Conservation (phyloP, 2,888 invertebrate genomes). For the Pyrgus malvae region DNA sequence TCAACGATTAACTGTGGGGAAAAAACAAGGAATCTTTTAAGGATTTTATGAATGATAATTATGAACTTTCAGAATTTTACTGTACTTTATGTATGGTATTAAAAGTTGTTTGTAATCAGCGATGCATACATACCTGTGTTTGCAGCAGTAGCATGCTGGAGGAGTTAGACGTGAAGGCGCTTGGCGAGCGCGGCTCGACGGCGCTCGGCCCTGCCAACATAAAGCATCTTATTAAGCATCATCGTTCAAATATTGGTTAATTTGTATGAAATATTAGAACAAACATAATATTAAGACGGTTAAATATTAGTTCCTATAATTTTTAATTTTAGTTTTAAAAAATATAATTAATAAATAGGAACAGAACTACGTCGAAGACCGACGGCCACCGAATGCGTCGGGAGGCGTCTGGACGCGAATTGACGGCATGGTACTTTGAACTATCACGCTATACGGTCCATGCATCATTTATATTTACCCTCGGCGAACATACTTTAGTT, state of each 20-base stretch:
- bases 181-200: constrained; percentile 80
- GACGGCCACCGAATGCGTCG: constrained; percentile 54
- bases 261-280: too few relatives aligned
- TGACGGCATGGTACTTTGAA: constrained; percentile 71
- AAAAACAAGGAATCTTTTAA: too few relatives aligned
- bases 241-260: too few relatives aligned
- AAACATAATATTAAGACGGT: too few relatives aligned
- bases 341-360: constrained; percentile 15
- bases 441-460: constrained; percentile 83
- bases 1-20: too few relatives aligned
- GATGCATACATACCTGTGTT: constrained; percentile 87
- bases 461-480: constrained; percentile 82
- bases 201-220: constrained; percentile 80
- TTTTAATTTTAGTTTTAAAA: background rate
- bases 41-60: constrained; percentile 14
- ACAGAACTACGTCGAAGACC: constrained; percentile 44
- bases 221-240: constrained; percentile 2
- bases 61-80: too few relatives aligned
- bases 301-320: too few relatives aligned
- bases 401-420: constrained; percentile 52
- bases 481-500: constrained; percentile 80
- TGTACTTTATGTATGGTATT: constrained; percentile 18
- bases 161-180: constrained; percentile 80
- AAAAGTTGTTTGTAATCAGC: background rate
- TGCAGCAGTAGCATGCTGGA: constrained; percentile 97